Evolutionary conservation across 1,140 invertebrate species (phyloP).

Genomic region (Kradibia gibbosae): DNA sequence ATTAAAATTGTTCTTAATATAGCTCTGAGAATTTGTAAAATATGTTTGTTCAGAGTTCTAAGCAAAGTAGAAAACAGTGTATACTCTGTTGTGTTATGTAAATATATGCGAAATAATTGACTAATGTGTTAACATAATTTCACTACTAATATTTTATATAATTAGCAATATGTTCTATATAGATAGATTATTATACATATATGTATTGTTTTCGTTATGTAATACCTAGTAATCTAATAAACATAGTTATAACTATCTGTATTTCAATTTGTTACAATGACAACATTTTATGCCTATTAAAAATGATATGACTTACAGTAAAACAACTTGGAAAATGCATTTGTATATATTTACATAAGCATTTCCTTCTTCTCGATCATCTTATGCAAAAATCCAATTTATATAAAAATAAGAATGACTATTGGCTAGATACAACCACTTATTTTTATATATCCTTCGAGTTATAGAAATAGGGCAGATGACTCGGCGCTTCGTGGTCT

Average conservation of each 20-base stretch:
- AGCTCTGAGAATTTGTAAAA: background rate
- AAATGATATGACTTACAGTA: background rate
- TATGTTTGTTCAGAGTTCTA: background rate
- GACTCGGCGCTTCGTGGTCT: background rate
- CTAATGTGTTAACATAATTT: too few relatives aligned
- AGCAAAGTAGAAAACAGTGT: constrained; percentile 9
- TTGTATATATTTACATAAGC: background rate
- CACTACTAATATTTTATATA: too few relatives aligned
- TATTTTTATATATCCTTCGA: background rate
- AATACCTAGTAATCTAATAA: too few relatives aligned
- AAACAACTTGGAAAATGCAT: background rate
- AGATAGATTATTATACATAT: too few relatives aligned
- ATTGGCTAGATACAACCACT: background rate
- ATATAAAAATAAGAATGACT: background rate
- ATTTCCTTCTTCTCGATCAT: background rate
- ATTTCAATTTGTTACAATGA: too few relatives aligned
- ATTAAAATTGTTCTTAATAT: too few relatives aligned
- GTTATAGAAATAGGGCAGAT: background rate
- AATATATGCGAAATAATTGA: too few relatives aligned
- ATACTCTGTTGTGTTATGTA: background rate
- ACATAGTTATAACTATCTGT: too few relatives aligned
- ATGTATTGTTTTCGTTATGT: too few relatives aligned
- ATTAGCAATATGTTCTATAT: too few relatives aligned
- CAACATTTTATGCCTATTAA: too few relatives aligned
- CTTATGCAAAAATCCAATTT: constrained; percentile 31